phyloP scores from a whole-genome alignment of 2,113 vertebrate species.

The Oxyura jamaicensis region DNA sequence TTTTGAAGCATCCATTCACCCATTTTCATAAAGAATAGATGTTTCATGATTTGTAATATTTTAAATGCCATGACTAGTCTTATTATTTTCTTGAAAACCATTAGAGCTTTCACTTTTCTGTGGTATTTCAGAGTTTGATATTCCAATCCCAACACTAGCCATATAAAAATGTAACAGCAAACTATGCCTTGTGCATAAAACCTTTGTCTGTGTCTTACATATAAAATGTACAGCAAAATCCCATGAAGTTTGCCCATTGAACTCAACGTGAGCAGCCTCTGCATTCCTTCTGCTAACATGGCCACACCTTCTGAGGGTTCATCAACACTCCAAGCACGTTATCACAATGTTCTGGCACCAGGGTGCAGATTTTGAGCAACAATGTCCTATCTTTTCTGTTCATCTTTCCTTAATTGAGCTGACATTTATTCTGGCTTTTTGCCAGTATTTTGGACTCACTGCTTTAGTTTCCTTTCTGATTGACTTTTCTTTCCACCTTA shows the following conservation, averaged over 20 bases:
- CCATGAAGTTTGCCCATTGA: background rate
- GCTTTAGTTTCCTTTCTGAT: background rate
- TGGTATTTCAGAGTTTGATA: background rate
- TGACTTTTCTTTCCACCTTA: background rate
- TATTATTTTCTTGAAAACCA: background rate
- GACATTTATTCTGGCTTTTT: background rate
- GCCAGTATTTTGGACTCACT: background rate
- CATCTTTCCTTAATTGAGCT: background rate
- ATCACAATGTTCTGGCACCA: background rate
- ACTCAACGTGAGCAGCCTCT: background rate
- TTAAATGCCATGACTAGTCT: background rate
- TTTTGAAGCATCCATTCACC: background rate
- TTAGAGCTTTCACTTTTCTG: background rate
- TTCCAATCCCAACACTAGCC: background rate
- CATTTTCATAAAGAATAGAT: background rate
- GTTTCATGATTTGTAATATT: background rate
- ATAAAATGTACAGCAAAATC: background rate
- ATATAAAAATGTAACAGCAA: background rate
- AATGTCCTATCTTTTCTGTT: background rate
- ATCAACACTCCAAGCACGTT: background rate
- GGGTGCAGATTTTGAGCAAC: background rate
- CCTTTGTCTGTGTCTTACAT: background rate
- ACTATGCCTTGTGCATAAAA: background rate
- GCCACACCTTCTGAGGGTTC: background rate
- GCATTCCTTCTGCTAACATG: background rate